These are phyloP conservation scores for Gila robusta DNA, from an alignment of 2,797 vertebrate genomes.

Conservation along the genomic window DNA sequence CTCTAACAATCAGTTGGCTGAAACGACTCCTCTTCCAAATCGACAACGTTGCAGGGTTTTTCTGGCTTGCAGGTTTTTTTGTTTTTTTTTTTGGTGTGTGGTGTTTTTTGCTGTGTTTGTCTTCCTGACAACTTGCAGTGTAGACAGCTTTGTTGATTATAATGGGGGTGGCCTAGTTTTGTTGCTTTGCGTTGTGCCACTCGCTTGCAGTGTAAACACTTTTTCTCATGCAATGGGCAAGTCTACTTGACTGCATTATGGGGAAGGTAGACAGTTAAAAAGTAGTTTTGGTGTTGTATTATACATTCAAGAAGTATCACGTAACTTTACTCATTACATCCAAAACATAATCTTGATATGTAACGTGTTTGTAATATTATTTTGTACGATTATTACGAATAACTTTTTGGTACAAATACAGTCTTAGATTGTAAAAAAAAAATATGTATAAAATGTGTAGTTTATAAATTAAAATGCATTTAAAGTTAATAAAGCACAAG, in stretches of 20 bases:
- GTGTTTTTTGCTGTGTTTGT: conserved; percentile 10
- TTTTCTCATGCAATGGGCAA: neutral
- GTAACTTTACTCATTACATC: neutral
- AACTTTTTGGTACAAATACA: neutral
- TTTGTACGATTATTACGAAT: too few relatives aligned
- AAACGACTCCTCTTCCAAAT: conserved; percentile 2
- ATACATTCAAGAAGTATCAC: neutral
- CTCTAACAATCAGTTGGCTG: neutral
- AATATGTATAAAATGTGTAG: neutral
- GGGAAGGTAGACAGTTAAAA: neutral
- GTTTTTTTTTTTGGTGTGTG: neutral
- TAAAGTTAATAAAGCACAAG: neutral
- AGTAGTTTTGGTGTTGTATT: neutral
- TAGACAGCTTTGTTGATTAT: conserved; percentile 11
- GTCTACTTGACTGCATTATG: neutral
- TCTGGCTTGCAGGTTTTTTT: neutral
- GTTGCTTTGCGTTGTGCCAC: neutral
- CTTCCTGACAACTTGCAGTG: conserved; percentile 3
- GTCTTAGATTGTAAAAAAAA: neutral
- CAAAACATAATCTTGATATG: neutral
- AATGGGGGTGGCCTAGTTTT: conserved; percentile 3
- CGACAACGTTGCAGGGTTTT: neutral
- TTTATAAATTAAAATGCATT: neutral
- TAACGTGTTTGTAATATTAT: neutral
- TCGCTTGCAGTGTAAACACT: neutral